phyloP scores from a whole-genome alignment of 2,888 invertebrate species.

The Xanthia icteritia region DNA sequence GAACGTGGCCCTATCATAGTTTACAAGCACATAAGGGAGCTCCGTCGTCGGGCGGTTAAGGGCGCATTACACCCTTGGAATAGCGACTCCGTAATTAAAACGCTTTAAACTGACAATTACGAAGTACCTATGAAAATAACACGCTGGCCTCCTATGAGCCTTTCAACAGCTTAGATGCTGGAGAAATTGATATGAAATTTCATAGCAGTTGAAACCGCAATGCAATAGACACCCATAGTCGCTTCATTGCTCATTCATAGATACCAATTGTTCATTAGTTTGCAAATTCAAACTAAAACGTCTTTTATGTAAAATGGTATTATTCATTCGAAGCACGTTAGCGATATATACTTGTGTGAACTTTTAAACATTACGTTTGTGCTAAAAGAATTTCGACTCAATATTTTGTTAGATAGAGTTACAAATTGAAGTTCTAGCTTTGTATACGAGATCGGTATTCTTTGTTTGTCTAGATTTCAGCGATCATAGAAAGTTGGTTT shows the following conservation, averaged over 20 bases:
- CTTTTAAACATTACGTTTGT: constrained; percentile 23
- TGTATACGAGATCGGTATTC: constrained; percentile 37
- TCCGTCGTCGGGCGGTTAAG: constrained; percentile 81
- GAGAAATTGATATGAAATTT: constrained; percentile 64
- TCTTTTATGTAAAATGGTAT: constrained; percentile 38
- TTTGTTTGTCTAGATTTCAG: constrained; percentile 52
- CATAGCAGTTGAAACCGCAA: constrained; percentile 41
- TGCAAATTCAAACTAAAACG: constrained; percentile 39
- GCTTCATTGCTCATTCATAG: constrained; percentile 33
- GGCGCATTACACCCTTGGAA: constrained; percentile 86
- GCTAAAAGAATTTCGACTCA: constrained; percentile 43
- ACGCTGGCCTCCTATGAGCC: constrained; percentile 69
- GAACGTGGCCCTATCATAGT: constrained; percentile 81
- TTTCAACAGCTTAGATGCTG: constrained; percentile 68
- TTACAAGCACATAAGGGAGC: constrained; percentile 83
- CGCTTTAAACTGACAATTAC: constrained; percentile 87
- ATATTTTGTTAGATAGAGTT: constrained; percentile 13
- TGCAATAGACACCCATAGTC: constrained; percentile 24
- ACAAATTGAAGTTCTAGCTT: constrained; percentile 8
- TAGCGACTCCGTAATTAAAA: constrained; percentile 88
- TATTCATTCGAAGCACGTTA: constrained; percentile 51
- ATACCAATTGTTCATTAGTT: constrained; percentile 51
- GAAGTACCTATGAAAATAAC: constrained; percentile 79
- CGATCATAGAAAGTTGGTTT: constrained; percentile 42
- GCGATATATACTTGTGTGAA: constrained; percentile 33